Base-by-base conservation (phyloP, 2,113 vertebrate species). In the Erythrocercus mccallii region DNA sequence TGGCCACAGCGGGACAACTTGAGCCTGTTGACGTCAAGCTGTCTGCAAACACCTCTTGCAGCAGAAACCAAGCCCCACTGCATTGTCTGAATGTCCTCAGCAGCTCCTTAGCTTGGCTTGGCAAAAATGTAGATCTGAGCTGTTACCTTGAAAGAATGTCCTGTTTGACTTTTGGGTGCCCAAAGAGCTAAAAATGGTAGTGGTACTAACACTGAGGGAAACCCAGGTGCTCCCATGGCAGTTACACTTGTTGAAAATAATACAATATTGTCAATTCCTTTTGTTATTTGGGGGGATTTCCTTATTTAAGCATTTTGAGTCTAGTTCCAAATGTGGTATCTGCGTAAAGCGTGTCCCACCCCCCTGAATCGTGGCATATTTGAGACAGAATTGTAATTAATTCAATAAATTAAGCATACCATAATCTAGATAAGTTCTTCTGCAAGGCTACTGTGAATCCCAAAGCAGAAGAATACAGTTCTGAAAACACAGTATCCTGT, bases 131-230 rank as follows among this genome's bases (percentile, higher is more conserved):
- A 15, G 6, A 27, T 53, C 0, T 30, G 17, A 40, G 37, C 17
- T 72, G 87, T 64, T 60, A 2, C 20, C 18, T 24, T 23, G 62
- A 47, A 68, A 35, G 33, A 54, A 33, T 10, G 5, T 9, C 4
- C 21, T 0, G 0, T 44, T 71, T 37, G 81, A 77, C 23, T 85
- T 82, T 5, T 45, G 38, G 18, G 38, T 85, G 38, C 16, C n/a
- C 11, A 4, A 6, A 24, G 57, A 71, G 3, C 2, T 62, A 4
- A 58, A 9, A 31, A 9, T 48, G 28, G 6, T 27, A 3, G 23
- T 2, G 28, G 38, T 23, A 21, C 50, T 0, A 3, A 1, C 17
- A 4, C 1, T 10, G 57, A 48, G 65, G 74, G 54, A 72, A 53
- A 33, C 15, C 3, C 27, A 82, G 61, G 28, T 10, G 18, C n/a